phyloP scores from a whole-genome alignment of 1,140 invertebrate species.

The Brachionus calyciflorus region DNA sequence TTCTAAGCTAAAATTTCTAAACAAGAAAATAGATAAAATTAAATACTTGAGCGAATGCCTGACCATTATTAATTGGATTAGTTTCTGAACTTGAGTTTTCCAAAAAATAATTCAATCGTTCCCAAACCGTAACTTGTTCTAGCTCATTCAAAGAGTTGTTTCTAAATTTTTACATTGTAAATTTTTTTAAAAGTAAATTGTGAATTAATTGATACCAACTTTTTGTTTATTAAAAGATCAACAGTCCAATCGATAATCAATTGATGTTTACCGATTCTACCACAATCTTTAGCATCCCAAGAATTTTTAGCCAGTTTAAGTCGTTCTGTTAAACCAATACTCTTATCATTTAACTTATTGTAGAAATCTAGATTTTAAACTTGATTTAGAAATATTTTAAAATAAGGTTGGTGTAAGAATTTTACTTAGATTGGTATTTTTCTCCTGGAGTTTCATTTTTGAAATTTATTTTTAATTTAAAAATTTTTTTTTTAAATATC shows the following conservation, averaged over 20 bases:
- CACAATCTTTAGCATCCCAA: not conserved
- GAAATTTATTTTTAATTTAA: not conserved
- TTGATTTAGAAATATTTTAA: not conserved
- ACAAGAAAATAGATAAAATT: not conserved
- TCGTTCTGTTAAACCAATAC: not conserved
- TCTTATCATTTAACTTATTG: constrained; percentile 28
- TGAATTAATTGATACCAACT: too few species aligned
- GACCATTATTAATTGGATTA: constrained; percentile 33
- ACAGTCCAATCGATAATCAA: constrained; percentile 17
- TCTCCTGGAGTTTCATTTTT: constrained; percentile 18
- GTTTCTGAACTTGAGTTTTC: not conserved
- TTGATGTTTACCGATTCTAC: not conserved
- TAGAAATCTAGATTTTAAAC: not conserved
- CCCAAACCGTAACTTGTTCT: not conserved
- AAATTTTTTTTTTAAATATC: not conserved
- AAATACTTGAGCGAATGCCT: not conserved
- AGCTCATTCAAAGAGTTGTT: not conserved
- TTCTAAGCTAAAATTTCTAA: not conserved
- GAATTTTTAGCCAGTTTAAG: constrained; percentile 18
- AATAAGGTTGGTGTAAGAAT: not conserved
- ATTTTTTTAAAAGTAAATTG: too few species aligned
- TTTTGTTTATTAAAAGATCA: constrained; percentile 27
- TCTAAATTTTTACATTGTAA: not conserved
- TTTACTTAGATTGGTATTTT: not conserved
- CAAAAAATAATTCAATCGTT: constrained; percentile 18